These are phyloP conservation scores for Hyperopisus bebe DNA, from an alignment of 2,113 vertebrate genomes.

Conservation along the genomic window DNA sequence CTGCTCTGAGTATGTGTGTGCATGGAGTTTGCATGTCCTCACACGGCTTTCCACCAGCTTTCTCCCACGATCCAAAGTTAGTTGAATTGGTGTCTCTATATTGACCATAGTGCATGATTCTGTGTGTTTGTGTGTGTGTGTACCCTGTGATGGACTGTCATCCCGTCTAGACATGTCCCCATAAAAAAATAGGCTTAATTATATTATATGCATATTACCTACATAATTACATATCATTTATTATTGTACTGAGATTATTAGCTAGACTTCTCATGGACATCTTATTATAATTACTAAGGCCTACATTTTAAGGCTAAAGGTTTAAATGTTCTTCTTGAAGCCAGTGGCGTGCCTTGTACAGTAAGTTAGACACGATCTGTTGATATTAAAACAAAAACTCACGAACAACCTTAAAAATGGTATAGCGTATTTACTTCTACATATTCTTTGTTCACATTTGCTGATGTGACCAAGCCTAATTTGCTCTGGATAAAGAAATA, in stretches of 20 bases:
- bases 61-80: not conserved
- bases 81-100: not conserved
- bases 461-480: not conserved
- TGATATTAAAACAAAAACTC: not conserved
- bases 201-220: not conserved
- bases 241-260: not conserved
- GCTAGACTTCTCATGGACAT: not conserved
- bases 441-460: slow-evolving; percentile 1
- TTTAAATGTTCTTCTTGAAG: not conserved
- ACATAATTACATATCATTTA: not conserved
- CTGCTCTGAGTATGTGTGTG: not conserved
- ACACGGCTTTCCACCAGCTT: not conserved
- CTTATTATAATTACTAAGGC: not conserved
- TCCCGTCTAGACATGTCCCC: not conserved
- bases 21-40: not conserved
- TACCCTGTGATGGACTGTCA: not conserved
- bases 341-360: not conserved
- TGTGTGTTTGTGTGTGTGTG: not conserved
- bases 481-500: not conserved
- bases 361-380: not conserved
- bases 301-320: not conserved
- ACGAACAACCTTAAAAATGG: not conserved
- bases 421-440: not conserved
- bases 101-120: not conserved
- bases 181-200: not conserved